Base-by-base conservation (phyloP, 2,888 invertebrate species). In the Drosophila subsilvestris region DNA sequence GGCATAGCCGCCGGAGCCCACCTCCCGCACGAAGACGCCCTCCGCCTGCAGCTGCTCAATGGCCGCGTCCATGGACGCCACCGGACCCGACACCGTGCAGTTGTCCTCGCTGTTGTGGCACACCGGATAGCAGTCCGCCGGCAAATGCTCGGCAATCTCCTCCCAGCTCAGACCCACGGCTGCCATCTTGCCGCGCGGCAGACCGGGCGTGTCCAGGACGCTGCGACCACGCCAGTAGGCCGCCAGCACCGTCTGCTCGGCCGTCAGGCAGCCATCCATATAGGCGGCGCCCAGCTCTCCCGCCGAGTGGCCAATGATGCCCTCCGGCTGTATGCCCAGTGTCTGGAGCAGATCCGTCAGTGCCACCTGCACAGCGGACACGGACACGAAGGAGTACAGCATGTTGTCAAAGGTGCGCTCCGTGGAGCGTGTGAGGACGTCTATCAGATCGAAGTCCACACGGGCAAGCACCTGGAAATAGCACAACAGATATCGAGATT, bases 41-140 rank as follows among this genome's bases (percentile, higher is more conserved):
- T 97, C 95, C 2, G 94, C 93, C 75, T 95, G 93, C 45, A 98
- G 92, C 84, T 94, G 90, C 6, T 93, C 94, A 12, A 97, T 95
- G 88, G 97, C 95, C 78, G 94, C 93, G 45, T 93, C 93, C 44
- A 98, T 93, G 1, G 95, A 93, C 0, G 93, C 94, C 27, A 94
- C 93, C 0, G 97, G 97, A 0, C 99, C 99, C 5, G 99, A 99
- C 71, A 99, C 93, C 14, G 99, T 98, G 6, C 99, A 98, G 79
- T 97, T 98, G 91, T 99, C 98, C 70, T 93, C 94, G 69, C 98
- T 95, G 93, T 99, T 99, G 93, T 99, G 98, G 91, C 99, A 99
- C 54, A 98, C 98, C 12, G 97, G 95, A 84, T 94, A 94, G n/a
- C 98, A 94, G 83, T 95, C 97, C 22, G 95, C 90, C 5, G 98